Evolutionary conservation across 2,797 vertebrate species (phyloP).

Genomic region (Hydrophis major): DNA sequence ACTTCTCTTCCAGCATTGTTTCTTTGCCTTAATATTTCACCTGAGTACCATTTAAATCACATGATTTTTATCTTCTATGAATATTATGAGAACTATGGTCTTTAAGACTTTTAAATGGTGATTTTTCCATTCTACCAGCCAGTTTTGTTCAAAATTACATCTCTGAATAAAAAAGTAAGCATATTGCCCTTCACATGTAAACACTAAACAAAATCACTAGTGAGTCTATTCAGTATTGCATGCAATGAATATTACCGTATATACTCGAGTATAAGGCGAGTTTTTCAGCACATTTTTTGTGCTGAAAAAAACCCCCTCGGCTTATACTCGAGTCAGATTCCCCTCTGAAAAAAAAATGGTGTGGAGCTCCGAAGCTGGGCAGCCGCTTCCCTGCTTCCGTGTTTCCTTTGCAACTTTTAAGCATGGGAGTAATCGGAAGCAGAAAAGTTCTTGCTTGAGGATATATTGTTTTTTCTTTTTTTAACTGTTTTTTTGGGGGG

Average conservation of each 20-base stretch:
- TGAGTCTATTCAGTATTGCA: background rate
- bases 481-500: no score
- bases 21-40: background rate
- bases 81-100: background rate
- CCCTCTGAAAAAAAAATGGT: no score
- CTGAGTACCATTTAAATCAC: background rate
- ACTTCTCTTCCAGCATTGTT: background rate
- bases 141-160: background rate
- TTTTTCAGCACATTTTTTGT: no score
- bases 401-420: no score
- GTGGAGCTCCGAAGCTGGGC: no score
- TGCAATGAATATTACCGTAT: background rate
- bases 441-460: no score
- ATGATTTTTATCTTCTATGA: background rate
- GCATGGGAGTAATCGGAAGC: no score
- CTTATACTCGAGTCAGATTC: no score
- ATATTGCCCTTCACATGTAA: background rate
- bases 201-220: background rate
- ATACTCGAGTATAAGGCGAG: no score
- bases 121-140: background rate
- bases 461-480: no score
- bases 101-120: conserved; percentile 1
- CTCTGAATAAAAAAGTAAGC: background rate
- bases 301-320: no score
- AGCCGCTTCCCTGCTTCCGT: no score